Evolutionary conservation across 2,888 invertebrate genomes (phyloP), one percentile per base, ranked within the genome.

Genomic region (Perithous albicinctus): DNA sequence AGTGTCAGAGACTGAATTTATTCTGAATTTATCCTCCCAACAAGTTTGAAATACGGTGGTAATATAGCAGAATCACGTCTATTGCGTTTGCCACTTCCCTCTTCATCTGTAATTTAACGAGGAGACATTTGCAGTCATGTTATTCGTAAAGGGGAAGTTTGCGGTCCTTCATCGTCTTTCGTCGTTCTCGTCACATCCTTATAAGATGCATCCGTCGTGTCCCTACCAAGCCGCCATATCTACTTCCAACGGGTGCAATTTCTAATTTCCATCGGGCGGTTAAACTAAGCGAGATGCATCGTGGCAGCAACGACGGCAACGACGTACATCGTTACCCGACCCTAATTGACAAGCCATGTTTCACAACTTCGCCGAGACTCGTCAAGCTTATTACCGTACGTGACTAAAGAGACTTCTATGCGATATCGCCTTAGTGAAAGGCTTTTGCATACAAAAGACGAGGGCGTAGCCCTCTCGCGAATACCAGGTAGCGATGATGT

Each of bases 311-410:
- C 38, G 23, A 63, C 63, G 63, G 10, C 18, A 82, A 70, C 61
- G 48, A 63, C 41, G 64, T 41, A 76, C 80, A 56, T 78, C 77
- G 84, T 86, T 83, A 88, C 84, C 84, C 23, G 84, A 83, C 82
- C 84, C 76, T 88, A 89, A 89, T 88, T 88, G 87, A 88, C 85
- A 85, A 85, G 81, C 76, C 86, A 81, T 84, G 87, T 86, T 85
- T 85, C 83, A 67, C 73, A 85, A 86, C 82, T 86, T 85, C 73
- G 72, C 46, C 56, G 82, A 74, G 74, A 79, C 56, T 67, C 76
- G 54, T 80, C 56, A 67, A 78, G 76, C 73, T 83, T 82, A 74
- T 84, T 83, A 84, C 63, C 61, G 66, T 64, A 66, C 76, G 75
- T 48, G 29, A 35, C 67, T 66, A 38, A 74, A 63, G 32, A 67